phyloP scores from a whole-genome alignment of 2,888 invertebrate genomes.

The Kryphioiulus occultus region DNA sequence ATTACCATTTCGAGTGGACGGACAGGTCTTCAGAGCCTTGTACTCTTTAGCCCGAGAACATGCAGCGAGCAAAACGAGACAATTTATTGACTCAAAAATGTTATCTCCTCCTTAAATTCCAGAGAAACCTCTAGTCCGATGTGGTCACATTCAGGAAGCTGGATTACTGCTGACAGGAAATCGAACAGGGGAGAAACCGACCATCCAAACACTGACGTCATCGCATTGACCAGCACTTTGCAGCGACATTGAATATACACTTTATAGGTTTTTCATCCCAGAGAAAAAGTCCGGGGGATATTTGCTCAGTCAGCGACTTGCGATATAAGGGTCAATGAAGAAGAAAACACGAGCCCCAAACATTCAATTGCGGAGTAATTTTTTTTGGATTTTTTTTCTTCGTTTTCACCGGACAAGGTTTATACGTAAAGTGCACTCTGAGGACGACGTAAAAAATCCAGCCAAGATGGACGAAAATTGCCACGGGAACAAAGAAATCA shows the following conservation, averaged over 20 bases:
- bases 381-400: constrained; percentile 13
- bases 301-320: constrained; percentile 30
- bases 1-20: background rate
- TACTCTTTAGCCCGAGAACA: constrained; percentile 31
- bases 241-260: constrained; percentile 31
- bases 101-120: constrained; percentile 43
- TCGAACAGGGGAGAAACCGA: constrained; percentile 45
- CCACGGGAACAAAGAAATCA: background rate
- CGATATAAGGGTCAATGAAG: constrained; percentile 29
- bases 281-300: background rate
- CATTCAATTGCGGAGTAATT: constrained; percentile 33
- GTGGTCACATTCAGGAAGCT: constrained; percentile 48
- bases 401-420: background rate
- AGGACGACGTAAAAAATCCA: background rate
- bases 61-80: constrained; percentile 39
- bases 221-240: constrained; percentile 3
- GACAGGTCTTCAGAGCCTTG: constrained; percentile 26
- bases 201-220: constrained; percentile 44
- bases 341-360: constrained; percentile 24
- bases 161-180: constrained; percentile 49
- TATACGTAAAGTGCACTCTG: background rate
- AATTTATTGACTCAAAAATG: constrained; percentile 45
- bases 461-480: background rate
- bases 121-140: constrained; percentile 42
- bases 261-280: background rate